phyloP scores from a whole-genome alignment of 1,140 invertebrate species.

The Carcinoscorpius rotundicauda region DNA sequence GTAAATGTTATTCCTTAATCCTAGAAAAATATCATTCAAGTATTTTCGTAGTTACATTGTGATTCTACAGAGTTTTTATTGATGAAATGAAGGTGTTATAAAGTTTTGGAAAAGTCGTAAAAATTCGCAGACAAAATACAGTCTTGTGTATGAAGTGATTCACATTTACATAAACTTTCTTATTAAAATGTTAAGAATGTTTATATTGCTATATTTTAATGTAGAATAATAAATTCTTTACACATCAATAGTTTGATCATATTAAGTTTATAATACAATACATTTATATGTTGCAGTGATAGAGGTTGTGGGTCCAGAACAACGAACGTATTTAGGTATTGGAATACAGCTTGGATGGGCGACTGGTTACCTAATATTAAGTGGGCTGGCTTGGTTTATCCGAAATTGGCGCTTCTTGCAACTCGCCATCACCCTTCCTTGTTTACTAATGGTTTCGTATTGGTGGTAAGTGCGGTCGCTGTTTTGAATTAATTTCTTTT shows the following conservation, averaged over 20 bases:
- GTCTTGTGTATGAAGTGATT: no score
- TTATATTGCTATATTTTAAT: no score
- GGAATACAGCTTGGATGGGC: conserved; percentile 66
- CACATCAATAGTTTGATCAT: no score
- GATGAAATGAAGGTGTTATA: no score
- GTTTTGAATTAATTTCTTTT: no score
- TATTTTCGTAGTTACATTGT: no score
- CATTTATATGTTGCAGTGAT: conserved; percentile 43
- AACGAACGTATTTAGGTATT: conserved; percentile 58
- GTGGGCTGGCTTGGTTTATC: conserved; percentile 54
- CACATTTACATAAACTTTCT: conserved; percentile 1
- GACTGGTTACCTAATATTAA: conserved; percentile 55
- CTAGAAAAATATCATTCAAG: not conserved
- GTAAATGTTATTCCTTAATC: not conserved
- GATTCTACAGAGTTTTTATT: no score
- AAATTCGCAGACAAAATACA: no score
- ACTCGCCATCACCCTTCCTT: conserved; percentile 45
- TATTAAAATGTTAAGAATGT: not conserved
- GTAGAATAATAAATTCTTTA: no score
- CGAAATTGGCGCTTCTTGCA: conserved; percentile 59
- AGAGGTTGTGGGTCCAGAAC: conserved; percentile 68
- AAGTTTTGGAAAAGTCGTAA: no score
- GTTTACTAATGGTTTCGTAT: not conserved
- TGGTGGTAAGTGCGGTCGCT: conserved; percentile 4
- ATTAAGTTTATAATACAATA: no score